Conservation (phyloP, 2,113 vertebrate species). For the Siniperca knerii region DNA sequence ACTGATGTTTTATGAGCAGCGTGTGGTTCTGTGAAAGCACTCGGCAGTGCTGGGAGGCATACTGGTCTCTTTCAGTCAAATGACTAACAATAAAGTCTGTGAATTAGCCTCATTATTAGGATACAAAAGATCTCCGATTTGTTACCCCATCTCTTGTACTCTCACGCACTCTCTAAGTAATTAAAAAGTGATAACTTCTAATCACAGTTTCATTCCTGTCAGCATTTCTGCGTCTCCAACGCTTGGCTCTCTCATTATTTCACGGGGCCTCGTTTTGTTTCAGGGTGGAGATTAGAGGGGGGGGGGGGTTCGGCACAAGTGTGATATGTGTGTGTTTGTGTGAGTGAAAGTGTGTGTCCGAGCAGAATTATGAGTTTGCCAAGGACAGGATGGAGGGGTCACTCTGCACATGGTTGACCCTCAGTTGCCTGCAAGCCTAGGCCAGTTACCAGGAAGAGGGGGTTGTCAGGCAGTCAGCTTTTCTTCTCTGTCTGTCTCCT, state of each 20-base stretch:
- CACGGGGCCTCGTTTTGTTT: conserved; percentile 28
- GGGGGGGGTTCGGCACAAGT: background rate
- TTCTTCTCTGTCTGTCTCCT: background rate
- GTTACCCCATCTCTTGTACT: conserved; percentile 20
- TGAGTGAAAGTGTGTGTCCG: conserved; percentile 13
- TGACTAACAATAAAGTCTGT: conserved; percentile 31
- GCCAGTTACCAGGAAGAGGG: conserved; percentile 64
- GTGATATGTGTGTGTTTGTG: background rate
- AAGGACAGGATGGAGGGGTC: conserved; percentile 77
- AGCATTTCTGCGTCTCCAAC: conserved; percentile 46
- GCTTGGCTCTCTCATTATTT: conserved; percentile 18
- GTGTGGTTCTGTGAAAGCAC: conserved; percentile 35
- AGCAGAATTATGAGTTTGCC: conserved; percentile 1
- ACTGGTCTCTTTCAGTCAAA: conserved; percentile 27
- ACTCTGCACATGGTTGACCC: conserved; percentile 77
- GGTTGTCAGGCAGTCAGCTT: conserved; percentile 24
- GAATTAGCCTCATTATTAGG: conserved; percentile 60
- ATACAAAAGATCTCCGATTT: conserved; percentile 31
- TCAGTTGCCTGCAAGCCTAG: conserved; percentile 10
- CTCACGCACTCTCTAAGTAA: conserved; percentile 40
- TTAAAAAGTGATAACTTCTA: conserved; percentile 72
- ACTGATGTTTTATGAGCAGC: conserved; percentile 55
- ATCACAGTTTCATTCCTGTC: conserved; percentile 64
- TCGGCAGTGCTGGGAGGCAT: conserved; percentile 22
- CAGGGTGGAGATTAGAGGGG: conserved; percentile 20